phyloP scores from a whole-genome alignment of 2,797 vertebrate species.

The Anabas testudineus region DNA sequence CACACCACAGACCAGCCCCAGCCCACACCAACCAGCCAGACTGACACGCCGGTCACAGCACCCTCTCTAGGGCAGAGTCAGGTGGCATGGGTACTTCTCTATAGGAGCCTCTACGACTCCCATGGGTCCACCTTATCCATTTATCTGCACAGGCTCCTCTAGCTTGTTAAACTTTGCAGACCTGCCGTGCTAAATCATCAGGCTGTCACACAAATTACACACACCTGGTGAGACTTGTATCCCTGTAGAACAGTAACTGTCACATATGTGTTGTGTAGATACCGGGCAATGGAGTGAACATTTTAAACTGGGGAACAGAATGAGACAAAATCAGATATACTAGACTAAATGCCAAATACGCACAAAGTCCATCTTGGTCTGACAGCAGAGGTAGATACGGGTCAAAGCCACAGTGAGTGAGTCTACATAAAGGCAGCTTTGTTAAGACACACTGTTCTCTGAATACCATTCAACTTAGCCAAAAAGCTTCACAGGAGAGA shows the following conservation, averaged over 20 bases:
- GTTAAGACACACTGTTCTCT: conserved; percentile 50
- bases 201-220: conserved; percentile 69
- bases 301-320: conserved; percentile 42
- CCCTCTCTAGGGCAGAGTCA: conserved; percentile 61
- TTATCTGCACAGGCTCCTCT: conserved; percentile 63
- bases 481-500: conserved; percentile 29
- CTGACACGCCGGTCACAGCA: conserved; percentile 35
- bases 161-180: conserved; percentile 76
- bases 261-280: conserved; percentile 55
- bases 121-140: conserved; percentile 75
- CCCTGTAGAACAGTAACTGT: conserved; percentile 76
- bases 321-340: conserved; percentile 49
- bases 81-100: conserved; percentile 54
- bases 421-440: conserved; percentile 69
- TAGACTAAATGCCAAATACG: conserved; percentile 12
- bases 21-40: conserved; percentile 39
- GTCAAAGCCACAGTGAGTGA: conserved; percentile 59
- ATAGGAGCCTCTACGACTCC: conserved; percentile 64
- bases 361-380: conserved; percentile 44
- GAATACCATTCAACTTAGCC: conserved; percentile 46
- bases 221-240: conserved; percentile 79
- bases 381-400: conserved; percentile 57
- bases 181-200: conserved; percentile 70
- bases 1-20: conserved; percentile 62
- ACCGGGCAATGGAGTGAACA: conserved; percentile 38